Base-by-base conservation (phyloP, 1,140 invertebrate genomes). In the Chironomus tepperi region DNA sequence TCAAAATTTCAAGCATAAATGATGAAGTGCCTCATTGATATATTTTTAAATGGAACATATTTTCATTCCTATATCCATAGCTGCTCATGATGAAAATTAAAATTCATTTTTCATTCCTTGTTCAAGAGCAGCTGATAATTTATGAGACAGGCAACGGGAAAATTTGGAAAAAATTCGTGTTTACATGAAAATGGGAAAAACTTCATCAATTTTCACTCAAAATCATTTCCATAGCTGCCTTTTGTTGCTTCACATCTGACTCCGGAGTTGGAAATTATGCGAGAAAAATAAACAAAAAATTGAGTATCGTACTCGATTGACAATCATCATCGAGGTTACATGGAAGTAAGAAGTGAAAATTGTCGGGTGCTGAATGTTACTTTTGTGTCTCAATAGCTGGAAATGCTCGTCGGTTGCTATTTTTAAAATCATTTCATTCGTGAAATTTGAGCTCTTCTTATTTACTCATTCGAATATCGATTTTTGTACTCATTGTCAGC, bases 21-120 rank as follows among this genome's bases (percentile, higher is more conserved):
- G 65, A 70, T 70, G 18, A 70, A 70, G 65, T 70, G 18, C n/a
- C 65, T 70, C 65, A 70, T 70, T 70, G 65, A 70, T 70, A 70
- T 70, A 70, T 70, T 70, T 70, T 70, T 21, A 70, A 70, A 21
- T 70, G 65, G 65, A 70, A 70, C 16, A 18, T 12, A 2, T 57
- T 57, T 57, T 57, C n/a, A 10, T 57, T 57, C 47, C 1, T 57
- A 57, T 57, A 3, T 12, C n/a, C n/a, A 21, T 19, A 18, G 16
- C 16, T 19, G n/a, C 9, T 12, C 2, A 1, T 12, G 9, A 12
- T 57, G 9, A 70, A 70, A 70, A 70, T 70, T 70, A 18, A 70
- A 70, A 70, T 19, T 21, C 65, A 70, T 70, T 70, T 70, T 70
- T 70, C 65, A 70, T 70, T 70, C 15, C 15, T 57, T 57, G 8